These are phyloP conservation scores for Caenorhabditis latens DNA, from an alignment of 1,140 invertebrate genomes.

Conservation along the genomic window DNA sequence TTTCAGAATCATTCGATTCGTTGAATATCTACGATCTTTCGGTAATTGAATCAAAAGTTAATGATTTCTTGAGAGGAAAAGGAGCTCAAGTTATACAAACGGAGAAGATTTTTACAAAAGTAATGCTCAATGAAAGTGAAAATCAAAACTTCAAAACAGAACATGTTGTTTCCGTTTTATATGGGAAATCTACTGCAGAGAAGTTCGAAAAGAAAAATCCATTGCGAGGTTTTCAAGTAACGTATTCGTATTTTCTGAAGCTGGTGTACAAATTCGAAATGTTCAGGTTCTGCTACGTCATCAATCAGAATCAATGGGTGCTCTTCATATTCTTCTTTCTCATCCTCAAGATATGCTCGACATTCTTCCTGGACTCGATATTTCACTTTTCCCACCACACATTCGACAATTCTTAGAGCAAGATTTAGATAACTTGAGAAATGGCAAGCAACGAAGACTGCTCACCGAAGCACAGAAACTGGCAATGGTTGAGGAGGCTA, in stretches of 20 bases:
- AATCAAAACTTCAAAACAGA: slow-evolving; percentile 1
- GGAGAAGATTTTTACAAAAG: neutral
- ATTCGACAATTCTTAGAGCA: neutral
- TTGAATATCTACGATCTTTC: neutral
- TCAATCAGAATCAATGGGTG: slow-evolving; percentile 9
- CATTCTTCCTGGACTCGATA: neutral
- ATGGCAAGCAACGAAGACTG: neutral
- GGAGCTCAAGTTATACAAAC: neutral
- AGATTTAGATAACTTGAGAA: neutral
- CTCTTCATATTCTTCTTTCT: slow-evolving; percentile 4
- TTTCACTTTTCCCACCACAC: neutral
- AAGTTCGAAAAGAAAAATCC: slow-evolving; percentile 3
- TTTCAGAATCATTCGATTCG: neutral
- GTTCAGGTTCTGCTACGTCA: neutral
- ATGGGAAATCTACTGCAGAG: neutral
- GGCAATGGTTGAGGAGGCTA: neutral
- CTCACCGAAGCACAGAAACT: neutral
- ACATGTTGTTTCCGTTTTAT: neutral
- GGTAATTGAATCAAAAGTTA: neutral
- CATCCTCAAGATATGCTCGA: slow-evolving; percentile 17
- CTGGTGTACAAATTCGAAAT: neutral
- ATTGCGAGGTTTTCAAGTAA: neutral
- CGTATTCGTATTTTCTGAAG: neutral
- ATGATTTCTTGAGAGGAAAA: neutral
- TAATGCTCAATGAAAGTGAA: slow-evolving; percentile 5